Base-by-base conservation (phyloP, 2,113 vertebrate species). In the Motacilla tschutschensis region DNA sequence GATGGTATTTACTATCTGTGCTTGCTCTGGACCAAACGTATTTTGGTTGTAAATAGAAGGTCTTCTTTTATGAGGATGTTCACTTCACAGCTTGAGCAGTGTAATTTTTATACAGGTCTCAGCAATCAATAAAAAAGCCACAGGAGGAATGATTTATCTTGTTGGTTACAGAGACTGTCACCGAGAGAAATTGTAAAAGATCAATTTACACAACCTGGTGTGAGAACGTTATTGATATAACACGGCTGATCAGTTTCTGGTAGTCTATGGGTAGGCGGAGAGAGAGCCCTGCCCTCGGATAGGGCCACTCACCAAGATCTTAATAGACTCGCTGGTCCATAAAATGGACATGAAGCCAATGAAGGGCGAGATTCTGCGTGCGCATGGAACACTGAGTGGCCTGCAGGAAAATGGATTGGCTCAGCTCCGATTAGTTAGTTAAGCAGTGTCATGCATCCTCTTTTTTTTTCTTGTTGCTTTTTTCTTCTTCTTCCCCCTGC, bases 201-300 rank as follows among this genome's bases (percentile, higher is more conserved):
- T 98, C 98, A 98, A 98, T 99, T 98, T 98, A 98, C 98, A 98
- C 97, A 97, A 97, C 96, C 96, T 96, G 96, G 97, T 97, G 97
- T 98, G 96, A 97, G 97, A 97, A 96, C 90, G 97, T 97, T 98
- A 98, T 98, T 98, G 98, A 98, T 98, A 97, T 96, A 96, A 97
- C 97, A 97, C 48, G 97, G 98, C 96, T 97, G 97, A 96, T 97
- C 95, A 94, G 97, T 96, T 97, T 94, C 96, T 97, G 95, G 95
- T 96, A 93, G 92, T 94, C 96, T 89, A 48, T 89, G 95, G 79
- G 63, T 88, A 83, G 94, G 84, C 2, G 74, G 53, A 85, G 95
- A 93, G 91, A 89, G 77, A 95, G 88, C 65, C 46, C 64, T 76
- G 64, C 75, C 83, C 90, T 88, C 53, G 9, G 66, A 96, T 89